A percentile compares a stretch with the other conserved stretches of the same genome.
phyloP scores from a whole-genome alignment of 2,888 invertebrate genomes.

The Leptinotarsa haldemani region DNA sequence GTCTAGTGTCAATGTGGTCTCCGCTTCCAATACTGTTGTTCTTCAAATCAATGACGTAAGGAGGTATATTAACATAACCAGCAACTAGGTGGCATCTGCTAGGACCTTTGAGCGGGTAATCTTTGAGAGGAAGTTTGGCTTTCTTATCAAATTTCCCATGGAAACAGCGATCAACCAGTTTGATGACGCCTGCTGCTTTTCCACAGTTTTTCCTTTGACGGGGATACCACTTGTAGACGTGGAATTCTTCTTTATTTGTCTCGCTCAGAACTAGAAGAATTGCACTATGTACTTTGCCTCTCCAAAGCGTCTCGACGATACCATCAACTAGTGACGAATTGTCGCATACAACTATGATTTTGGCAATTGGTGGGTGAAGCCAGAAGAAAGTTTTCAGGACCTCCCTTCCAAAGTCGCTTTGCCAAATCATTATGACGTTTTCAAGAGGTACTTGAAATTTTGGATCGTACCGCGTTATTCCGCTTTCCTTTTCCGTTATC shows the following conservation, averaged over 20 bases:
- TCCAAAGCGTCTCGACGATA: neutral
- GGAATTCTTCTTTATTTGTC: neutral
- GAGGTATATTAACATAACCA: conserved; percentile 50
- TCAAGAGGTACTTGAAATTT: neutral
- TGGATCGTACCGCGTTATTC: neutral
- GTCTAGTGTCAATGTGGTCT: conserved; percentile 29
- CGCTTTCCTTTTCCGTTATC: neutral
- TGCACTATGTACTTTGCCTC: neutral
- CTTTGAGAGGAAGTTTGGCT: neutral
- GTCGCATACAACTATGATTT: neutral
- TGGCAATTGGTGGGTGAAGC: neutral
- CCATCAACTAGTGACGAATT: neutral
- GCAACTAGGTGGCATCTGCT: conserved; percentile 5
- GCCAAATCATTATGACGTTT: neutral
- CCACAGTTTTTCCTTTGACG: neutral
- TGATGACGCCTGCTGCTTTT: neutral
- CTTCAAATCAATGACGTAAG: conserved; percentile 53
- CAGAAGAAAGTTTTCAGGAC: neutral
- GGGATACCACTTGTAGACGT: conserved; percentile 20
- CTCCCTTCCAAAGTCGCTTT: neutral
- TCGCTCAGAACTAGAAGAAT: neutral
- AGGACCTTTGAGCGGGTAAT: neutral
- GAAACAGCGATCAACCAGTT: conserved; percentile 24
- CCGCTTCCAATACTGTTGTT: conserved; percentile 23
- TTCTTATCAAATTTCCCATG: conserved; percentile 25